Evolutionary conservation across 2,113 vertebrate genomes (phyloP).

Genomic region (Dromaius novaehollandiae): DNA sequence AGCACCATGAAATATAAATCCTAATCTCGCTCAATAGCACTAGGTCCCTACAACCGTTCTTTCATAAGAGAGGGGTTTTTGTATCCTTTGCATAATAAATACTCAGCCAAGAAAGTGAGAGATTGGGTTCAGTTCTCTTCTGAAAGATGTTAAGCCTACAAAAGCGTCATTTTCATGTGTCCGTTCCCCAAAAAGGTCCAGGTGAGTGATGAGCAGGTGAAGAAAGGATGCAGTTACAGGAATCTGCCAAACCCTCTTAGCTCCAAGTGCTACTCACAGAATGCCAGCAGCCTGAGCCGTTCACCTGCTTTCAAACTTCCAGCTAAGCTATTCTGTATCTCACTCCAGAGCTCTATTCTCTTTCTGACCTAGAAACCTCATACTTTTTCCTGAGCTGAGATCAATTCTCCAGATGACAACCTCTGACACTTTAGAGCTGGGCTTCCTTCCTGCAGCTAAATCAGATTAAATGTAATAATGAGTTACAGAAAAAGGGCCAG

Average conservation of each 20-base stretch:
- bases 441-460: neutral
- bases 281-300: neutral
- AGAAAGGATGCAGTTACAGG: neutral
- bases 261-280: neutral
- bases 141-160: neutral
- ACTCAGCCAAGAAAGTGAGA: neutral
- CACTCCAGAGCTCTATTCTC: neutral
- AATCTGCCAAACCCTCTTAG: neutral
- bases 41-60: neutral
- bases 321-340: neutral
- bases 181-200: rapidly evolving
- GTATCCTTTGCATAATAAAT: neutral
- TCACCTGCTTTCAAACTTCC: neutral
- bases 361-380: neutral
- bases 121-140: neutral
- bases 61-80: neutral
- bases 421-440: neutral
- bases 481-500: neutral
- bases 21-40: neutral
- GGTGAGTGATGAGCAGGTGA: neutral
- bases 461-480: neutral
- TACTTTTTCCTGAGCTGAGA: neutral
- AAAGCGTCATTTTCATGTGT: neutral
- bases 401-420: neutral
- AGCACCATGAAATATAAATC: neutral